Evolutionary conservation across 2,113 vertebrate species (phyloP).

Genomic region (Centropus unirufus): DNA sequence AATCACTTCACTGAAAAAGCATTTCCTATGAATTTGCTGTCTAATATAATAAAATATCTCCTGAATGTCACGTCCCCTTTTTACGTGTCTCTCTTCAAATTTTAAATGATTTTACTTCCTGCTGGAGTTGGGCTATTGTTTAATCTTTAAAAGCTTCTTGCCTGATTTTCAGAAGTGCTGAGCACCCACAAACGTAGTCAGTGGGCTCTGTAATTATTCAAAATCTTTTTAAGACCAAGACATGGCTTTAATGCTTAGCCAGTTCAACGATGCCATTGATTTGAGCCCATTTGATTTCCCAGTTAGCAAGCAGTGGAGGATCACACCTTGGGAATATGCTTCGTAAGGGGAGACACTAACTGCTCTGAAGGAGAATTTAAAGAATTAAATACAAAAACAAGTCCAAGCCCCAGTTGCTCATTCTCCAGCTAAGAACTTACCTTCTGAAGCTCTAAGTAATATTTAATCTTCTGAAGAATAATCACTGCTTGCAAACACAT

Average conservation of each 20-base stretch:
- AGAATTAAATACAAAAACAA: not conserved
- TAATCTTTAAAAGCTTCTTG: constrained; percentile 32
- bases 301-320: not conserved
- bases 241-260: not conserved
- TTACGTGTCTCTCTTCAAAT: not conserved
- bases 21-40: constrained; percentile 48
- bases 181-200: not conserved
- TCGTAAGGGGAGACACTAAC: not conserved
- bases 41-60: constrained; percentile 51
- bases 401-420: not conserved
- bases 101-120: constrained; percentile 36
- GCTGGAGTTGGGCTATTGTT: not conserved
- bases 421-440: not conserved
- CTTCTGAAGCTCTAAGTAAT: not conserved
- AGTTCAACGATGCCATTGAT: not conserved
- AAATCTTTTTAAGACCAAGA: not conserved
- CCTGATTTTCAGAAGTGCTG: constrained; percentile 26
- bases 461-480: not conserved
- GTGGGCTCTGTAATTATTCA: not conserved
- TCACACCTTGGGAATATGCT: not conserved
- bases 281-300: not conserved
- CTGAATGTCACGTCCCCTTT: constrained; percentile 46
- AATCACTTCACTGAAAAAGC: constrained; percentile 40
- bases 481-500: not conserved
- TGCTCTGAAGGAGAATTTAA: not conserved